Evolutionary conservation across 1,140 invertebrate species (phyloP), one percentile per base, ranked within the genome.

Genomic region (Centruroides vittatus): DNA sequence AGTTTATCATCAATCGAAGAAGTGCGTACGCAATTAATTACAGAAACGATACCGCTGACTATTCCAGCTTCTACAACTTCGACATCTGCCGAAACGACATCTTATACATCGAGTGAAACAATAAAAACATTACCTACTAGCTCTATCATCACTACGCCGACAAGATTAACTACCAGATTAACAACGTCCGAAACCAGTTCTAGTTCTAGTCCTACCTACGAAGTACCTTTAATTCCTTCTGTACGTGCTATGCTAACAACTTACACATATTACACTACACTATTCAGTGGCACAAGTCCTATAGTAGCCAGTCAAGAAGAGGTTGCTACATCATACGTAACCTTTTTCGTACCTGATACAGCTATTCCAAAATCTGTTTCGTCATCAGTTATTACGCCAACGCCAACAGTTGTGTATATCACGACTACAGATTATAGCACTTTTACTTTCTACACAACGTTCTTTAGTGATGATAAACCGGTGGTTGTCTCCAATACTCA

Each of bases 251-350:
- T 68, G 13, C 65, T 61, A 50, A 68, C 63, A 5, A 70, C 69
- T 5, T 61, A 68, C 35, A 70, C 69, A 3, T 70, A 67, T 58
- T 70, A 64, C 36, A 70, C 68, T 6, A 70, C 69, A 11, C 49
- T 67, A 9, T 69, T 69, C 41, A 63, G 61, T 35, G 67, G 63
- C 41, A 61, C 62, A 3, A 67, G 59, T 35, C 63, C 65, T 13
- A 60, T 64, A n/a, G 47, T 69, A 12, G 58, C 62, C 4, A 65
- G 61, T 55, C 52, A 67, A 34, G 63, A 69, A 57, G 67, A 68
- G 49, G 57, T 63, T 55, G 60, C 65, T 5, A 65, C 65, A 8
- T 67, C 66, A 35, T 62, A 68, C 41, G 60, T 69, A 10, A 69
- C 68, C n/a, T 51, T 69, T 1, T 69, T 65, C 55, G 65, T 69